Conservation (phyloP, 2,113 vertebrate species). For the Ictalurus punctatus region DNA sequence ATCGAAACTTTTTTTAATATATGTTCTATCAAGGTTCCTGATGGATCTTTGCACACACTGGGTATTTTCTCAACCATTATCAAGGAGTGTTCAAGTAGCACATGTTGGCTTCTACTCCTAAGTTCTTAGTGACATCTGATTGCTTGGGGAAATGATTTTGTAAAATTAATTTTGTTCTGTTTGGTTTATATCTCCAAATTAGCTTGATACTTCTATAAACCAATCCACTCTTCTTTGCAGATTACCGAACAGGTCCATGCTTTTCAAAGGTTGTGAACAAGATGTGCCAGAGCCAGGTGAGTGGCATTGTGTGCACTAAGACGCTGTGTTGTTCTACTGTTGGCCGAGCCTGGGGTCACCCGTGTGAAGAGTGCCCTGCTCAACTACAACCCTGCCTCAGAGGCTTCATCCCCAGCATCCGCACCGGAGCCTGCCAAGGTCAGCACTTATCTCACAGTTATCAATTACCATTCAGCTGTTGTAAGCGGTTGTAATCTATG, state of each 20-base stretch:
- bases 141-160: not conserved
- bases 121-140: not conserved
- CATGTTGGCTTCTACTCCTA: not conserved
- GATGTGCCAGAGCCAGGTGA: conserved; percentile 78
- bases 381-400: conserved; percentile 76
- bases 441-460: not conserved
- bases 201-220: not conserved
- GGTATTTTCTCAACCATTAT: not conserved
- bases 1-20: not conserved
- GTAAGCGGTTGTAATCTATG: not conserved
- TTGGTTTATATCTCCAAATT: not conserved
- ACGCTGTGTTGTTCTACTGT: conserved; percentile 78
- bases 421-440: conserved; percentile 80
- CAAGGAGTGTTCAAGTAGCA: not conserved
- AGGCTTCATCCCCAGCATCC: conserved; percentile 77
- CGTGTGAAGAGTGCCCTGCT: conserved; percentile 77
- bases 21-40: not conserved
- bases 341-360: conserved; percentile 77
- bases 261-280: conserved; percentile 74
- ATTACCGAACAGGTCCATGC: conserved; percentile 79
- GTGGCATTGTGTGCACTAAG: conserved; percentile 78
- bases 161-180: not conserved
- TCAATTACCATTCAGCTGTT: not conserved
- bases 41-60: not conserved
- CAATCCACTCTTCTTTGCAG: conserved; percentile 51